These are phyloP conservation scores for Oncorhynchus nerka DNA, from an alignment of 2,113 vertebrate genomes.

Conservation along the genomic window DNA sequence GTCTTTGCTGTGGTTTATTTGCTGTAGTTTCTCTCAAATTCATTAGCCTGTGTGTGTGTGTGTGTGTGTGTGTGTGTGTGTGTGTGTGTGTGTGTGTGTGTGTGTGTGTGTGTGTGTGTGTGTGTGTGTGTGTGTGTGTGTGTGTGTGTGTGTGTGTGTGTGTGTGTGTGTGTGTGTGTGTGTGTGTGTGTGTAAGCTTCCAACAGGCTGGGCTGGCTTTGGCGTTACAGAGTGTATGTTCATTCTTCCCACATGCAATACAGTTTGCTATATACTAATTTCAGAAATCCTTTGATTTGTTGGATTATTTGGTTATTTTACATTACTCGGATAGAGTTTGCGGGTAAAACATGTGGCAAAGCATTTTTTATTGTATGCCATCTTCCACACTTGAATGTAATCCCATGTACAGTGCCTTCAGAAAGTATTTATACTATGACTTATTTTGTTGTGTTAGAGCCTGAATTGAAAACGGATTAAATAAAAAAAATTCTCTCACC, in stretches of 20 bases:
- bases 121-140: constrained; percentile 1
- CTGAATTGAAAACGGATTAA: no score
- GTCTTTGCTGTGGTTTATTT: constrained; percentile 66
- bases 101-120: constrained; percentile 3
- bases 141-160: constrained; percentile 8
- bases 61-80: constrained; percentile 1
- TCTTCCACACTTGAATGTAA: not conserved
- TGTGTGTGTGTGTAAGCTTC: not conserved
- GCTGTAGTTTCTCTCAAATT: constrained; percentile 47
- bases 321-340: not conserved
- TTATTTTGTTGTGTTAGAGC: no score
- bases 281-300: not conserved
- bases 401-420: not conserved
- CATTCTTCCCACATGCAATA: not conserved
- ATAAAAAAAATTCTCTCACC: no score
- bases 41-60: constrained; percentile 26
- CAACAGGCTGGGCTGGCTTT: no score
- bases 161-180: not conserved
- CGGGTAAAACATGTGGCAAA: not conserved
- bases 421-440: no score
- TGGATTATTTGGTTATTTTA: constrained; percentile 3
- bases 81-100: constrained; percentile 1
- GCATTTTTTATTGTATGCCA: not conserved
- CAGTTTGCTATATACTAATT: not conserved
- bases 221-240: not conserved